Conservation (phyloP, 2,888 invertebrate species). For the Drosophila paramelanica region DNA sequence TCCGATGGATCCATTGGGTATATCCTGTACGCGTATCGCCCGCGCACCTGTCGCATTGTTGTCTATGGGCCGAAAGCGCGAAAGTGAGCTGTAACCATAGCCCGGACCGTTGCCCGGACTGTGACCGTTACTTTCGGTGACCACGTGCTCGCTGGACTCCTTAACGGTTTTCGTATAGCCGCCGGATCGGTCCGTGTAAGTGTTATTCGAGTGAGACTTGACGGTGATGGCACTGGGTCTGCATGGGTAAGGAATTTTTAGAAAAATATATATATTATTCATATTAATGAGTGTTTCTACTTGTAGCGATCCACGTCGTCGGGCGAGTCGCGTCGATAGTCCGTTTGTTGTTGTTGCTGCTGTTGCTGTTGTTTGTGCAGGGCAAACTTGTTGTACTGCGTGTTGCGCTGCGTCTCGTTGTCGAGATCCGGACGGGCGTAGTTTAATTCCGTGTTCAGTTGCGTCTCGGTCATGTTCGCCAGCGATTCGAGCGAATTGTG, state of each 20-base stretch:
- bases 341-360: conserved; percentile 73
- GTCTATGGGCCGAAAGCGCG: conserved; percentile 85
- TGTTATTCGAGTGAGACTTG: conserved; percentile 84
- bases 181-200: conserved; percentile 82
- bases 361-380: conserved; percentile 82
- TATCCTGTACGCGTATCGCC: conserved; percentile 93
- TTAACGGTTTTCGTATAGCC: conserved; percentile 84
- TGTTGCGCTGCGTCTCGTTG: conserved; percentile 88
- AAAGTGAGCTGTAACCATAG: conserved; percentile 81
- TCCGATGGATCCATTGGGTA: conserved; percentile 94
- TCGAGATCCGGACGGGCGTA: conserved; percentile 86
- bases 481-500: conserved; percentile 89
- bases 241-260: not conserved
- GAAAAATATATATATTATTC: too few relatives aligned
- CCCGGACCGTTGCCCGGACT: conserved; percentile 39
- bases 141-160: conserved; percentile 84
- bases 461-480: conserved; percentile 88
- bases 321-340: conserved; percentile 82
- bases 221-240: conserved; percentile 84
- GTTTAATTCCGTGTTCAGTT: conserved; percentile 86
- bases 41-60: conserved; percentile 90
- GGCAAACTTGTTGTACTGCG: conserved; percentile 87
- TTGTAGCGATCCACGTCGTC: conserved; percentile 82
- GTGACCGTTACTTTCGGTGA: conserved; percentile 82
- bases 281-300: conserved; percentile 13